Evolutionary conservation across 1,140 invertebrate genomes (phyloP).

Genomic region (Pseudobourletiella spinata): DNA sequence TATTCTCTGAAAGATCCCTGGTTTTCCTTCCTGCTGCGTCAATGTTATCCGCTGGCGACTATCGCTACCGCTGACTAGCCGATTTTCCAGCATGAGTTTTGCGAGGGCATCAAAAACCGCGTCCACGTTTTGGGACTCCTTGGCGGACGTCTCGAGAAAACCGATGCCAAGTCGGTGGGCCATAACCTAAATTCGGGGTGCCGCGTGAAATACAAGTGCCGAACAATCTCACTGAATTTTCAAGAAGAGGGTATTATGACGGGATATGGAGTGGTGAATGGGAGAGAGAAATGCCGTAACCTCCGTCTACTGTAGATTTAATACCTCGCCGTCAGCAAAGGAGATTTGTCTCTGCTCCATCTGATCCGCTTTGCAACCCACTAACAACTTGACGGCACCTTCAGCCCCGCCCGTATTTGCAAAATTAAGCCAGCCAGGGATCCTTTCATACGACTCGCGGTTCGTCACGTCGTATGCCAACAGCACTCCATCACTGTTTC

Average conservation of each 20-base stretch:
- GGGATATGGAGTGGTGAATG: no score
- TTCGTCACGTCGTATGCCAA: not conserved
- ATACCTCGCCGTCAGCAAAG: not conserved
- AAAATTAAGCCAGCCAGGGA: not conserved
- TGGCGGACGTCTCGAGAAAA: not conserved
- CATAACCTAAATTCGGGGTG: not conserved
- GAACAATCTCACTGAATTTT: not conserved
- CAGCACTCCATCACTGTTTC: not conserved
- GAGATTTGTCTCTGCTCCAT: not conserved
- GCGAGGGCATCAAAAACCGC: not conserved
- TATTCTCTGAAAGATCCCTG: not conserved
- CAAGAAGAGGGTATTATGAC: not conserved
- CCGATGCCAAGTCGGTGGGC: not conserved
- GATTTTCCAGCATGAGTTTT: not conserved
- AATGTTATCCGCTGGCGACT: no score
- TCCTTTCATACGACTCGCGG: not conserved
- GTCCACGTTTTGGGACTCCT: not conserved
- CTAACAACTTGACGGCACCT: not conserved
- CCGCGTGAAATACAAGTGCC: not conserved
- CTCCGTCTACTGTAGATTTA: no score
- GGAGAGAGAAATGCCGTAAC: no score
- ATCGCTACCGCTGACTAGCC: no score
- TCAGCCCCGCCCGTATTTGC: not conserved
- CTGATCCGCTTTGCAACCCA: not conserved
- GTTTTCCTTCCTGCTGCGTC: no score